Evolutionary conservation across 2,113 vertebrate species (phyloP), one percentile per base, ranked within the genome.

Genomic region (Heloderma charlesbogerti): DNA sequence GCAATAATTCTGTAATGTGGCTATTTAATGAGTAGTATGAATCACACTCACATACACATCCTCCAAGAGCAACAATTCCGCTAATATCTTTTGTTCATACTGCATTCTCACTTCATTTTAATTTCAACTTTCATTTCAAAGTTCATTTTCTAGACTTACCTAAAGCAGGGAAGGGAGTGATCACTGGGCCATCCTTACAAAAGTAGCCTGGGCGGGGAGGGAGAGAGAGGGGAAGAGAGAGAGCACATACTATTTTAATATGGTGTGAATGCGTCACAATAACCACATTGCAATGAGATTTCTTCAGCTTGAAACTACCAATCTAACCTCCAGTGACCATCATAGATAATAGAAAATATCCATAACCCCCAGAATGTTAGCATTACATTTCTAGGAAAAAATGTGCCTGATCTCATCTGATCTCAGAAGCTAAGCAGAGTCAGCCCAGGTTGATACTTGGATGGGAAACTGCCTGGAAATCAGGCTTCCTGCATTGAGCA

Each of bases 101-200:
- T 81, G n/a, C n/a, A n/a, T n/a, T n/a, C n/a, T n/a, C n/a, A n/a
- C n/a, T n/a, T n/a, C n/a, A n/a, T n/a, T n/a, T n/a, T n/a, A n/a
- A n/a, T n/a, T n/a, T n/a, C n/a, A n/a, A n/a, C n/a, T n/a, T n/a
- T n/a, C n/a, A 79, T 3, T 7, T 34, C 69, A 51, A n/a, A 71
- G 31, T 29, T 18, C 37, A 25, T 86, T 90, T 79, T 90, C 45
- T 54, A 86, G 43, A 86, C 89, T 90, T 45, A 90, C 89, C 74
- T 86, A 86, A 54, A 79, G 22, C 43, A 12, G 89, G 89, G n/a
- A 84, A 77, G 67, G 71, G 72, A 51, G 22, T 6, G 22, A 78
- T 37, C 45, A 10, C 82, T 20, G 74, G 72, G 6, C 9, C 43
- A 67, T 90, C 89, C 51, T 51, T 79, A 84, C 3, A 37, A 43